Percentiles rank a stretch among this genome's conserved stretches.
phyloP scores from a whole-genome alignment of 2,888 invertebrate species.

The Ariolimax columbianus region DNA sequence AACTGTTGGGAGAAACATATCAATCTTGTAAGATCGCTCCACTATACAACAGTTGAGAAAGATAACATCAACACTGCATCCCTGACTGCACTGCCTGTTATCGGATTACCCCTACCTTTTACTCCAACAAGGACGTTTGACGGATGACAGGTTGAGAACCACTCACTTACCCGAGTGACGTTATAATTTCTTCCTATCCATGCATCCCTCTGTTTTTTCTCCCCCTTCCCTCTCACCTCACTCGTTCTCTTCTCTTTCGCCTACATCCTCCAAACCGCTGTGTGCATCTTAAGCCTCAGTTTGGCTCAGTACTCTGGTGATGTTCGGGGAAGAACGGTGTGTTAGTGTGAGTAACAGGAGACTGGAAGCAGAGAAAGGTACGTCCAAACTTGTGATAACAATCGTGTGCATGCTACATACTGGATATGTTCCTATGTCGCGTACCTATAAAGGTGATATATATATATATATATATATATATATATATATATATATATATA shows the following conservation, averaged over 20 bases:
- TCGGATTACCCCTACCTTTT: neutral
- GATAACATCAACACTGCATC: neutral
- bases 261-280: neutral
- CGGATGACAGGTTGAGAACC: neutral
- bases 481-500: neutral
- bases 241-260: neutral
- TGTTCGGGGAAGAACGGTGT: neutral
- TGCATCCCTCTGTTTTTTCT: too few species aligned
- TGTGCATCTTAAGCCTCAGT: neutral
- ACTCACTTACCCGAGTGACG: too few species aligned
- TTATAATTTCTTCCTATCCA: too few species aligned
- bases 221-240: neutral
- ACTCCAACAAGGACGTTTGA: neutral
- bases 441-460: neutral
- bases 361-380: neutral
- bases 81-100: too few species aligned
- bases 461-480: neutral
- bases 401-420: neutral
- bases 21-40: too few species aligned
- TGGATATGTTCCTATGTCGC: neutral
- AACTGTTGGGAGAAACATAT: too few species aligned
- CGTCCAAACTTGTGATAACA: neutral
- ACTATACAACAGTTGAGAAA: neutral
- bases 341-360: neutral
- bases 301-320: neutral